A percentile compares a stretch with the other conserved stretches of the same genome.
These are phyloP conservation scores for Gorsachius goisagi DNA, from an alignment of 2,113 vertebrate genomes.

Conservation along the genomic window DNA sequence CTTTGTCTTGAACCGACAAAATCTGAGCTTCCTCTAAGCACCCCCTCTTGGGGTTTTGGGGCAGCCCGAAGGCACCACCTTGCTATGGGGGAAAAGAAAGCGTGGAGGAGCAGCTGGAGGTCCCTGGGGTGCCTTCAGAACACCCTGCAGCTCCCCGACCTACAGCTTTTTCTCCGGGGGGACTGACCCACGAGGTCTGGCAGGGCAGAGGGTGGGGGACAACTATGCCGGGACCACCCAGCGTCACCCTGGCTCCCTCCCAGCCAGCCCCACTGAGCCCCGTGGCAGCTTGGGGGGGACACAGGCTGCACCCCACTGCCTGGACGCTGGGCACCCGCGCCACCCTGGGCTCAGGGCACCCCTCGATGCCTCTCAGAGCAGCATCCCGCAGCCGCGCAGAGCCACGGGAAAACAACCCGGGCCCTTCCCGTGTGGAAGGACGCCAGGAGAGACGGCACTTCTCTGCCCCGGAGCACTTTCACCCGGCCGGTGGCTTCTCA, in stretches of 20 bases:
- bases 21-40: background rate
- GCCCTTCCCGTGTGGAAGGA: background rate
- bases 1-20: background rate
- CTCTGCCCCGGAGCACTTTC: fast-evolving
- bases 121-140: background rate
- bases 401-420: background rate
- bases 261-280: background rate
- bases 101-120: background rate
- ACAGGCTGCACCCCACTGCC: background rate
- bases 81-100: background rate
- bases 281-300: fast-evolving
- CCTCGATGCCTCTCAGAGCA: fast-evolving
- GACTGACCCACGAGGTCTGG: background rate
- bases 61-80: background rate
- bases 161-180: background rate
- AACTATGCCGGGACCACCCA: background rate
- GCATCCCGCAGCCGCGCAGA: background rate
- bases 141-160: background rate
- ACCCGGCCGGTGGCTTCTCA: background rate
- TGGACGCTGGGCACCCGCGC: fast-evolving
- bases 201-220: background rate
- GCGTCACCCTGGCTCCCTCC: background rate
- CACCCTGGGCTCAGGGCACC: background rate
- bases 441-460: fast-evolving
- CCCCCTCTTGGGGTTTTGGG: fast-evolving